phyloP scores from a whole-genome alignment of 2,797 vertebrate species.

The Benthosema pterotum region DNA sequence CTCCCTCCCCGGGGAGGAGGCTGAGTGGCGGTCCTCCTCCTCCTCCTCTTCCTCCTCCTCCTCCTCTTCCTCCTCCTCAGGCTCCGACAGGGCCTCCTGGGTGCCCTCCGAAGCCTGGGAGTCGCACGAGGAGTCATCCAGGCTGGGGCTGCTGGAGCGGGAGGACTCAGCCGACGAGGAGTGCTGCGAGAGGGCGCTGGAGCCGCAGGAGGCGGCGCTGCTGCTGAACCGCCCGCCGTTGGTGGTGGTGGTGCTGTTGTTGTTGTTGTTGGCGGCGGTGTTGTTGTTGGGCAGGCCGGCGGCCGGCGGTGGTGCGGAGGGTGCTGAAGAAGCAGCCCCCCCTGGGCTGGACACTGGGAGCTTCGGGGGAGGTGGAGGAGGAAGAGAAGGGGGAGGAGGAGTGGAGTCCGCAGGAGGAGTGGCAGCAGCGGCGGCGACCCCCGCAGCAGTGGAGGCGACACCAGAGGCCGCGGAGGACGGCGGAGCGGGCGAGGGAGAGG shows the following conservation, averaged over 20 bases:
- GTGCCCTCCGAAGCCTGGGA: conserved; percentile 96
- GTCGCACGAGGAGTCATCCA: conserved; percentile 95
- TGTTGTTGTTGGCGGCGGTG: conserved; percentile 55
- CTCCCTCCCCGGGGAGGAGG: conserved; percentile 82
- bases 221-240: conserved; percentile 84
- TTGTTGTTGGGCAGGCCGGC: conserved; percentile 71
- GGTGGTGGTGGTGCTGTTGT: conserved; percentile 58
- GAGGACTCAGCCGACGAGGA: conserved; percentile 98
- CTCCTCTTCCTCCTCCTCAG: too few relatives aligned
- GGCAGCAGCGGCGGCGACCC: conserved; percentile 50
- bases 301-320: conserved; percentile 40
- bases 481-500: conserved; percentile 52
- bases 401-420: conserved; percentile 66
- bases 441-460: conserved; percentile 45
- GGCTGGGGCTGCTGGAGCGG: conserved; percentile 94
- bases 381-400: too few relatives aligned
- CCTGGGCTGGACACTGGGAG: conserved; percentile 62
- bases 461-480: conserved; percentile 55
- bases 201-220: conserved; percentile 92
- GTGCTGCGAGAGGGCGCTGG: conserved; percentile 93
- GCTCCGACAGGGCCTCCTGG: conserved; percentile 88
- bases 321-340: too few relatives aligned
- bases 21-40: too few relatives aligned
- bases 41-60: too few relatives aligned
- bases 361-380: conserved; percentile 70